Base-by-base conservation (phyloP, 2,797 vertebrate genomes). In the Salmo trutta region DNA sequence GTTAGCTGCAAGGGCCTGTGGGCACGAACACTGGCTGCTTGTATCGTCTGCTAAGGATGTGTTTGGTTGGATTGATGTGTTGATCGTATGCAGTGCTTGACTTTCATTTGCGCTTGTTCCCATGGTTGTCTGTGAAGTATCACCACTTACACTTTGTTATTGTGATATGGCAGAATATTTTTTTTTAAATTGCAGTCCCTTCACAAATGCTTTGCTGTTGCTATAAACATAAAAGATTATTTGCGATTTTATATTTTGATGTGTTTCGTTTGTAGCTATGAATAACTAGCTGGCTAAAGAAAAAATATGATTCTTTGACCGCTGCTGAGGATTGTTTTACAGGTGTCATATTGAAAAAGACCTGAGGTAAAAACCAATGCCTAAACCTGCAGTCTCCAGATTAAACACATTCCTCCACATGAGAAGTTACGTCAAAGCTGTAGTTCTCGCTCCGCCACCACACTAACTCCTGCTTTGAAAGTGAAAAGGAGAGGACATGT, bases 21-120 rank as follows among this genome's bases (percentile, higher is more conserved):
- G 82, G 83, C 59, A 75, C 41, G 66, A 76, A 85, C 83, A 41
- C 68, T n/a, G 21, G 33, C 19, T 69, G 31, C 4, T 27, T n/a
- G 31, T 41, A 8, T 16, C 33, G 31, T 33, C 8, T 29, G 31
- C 16, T 29, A 29, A 19, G 29, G 29, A 7, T 19, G 66, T 24
- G 24, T 36, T 68, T 19, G 31, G 66, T n/a, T 36, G 66, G 31
- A 33, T 68, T n/a, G 66, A 31, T 68, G 6, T 19, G 31, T 29
- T n/a, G 66, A 36, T 69, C 8, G 64, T 66, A 66, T 27, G 27
- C 64, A 31, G 27, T 27, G 27, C 64, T 29, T 29, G 21, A 21
- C 64, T 66, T 66, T 66, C n/a, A 27, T 29, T 14, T 29, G 64
- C 27, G 29, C 64, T 29, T 3, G 64, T 66, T 29, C 5, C 64